Evolutionary conservation across 2,888 invertebrate genomes (phyloP).

Genomic region (Hirtodrosophila alboralis): DNA sequence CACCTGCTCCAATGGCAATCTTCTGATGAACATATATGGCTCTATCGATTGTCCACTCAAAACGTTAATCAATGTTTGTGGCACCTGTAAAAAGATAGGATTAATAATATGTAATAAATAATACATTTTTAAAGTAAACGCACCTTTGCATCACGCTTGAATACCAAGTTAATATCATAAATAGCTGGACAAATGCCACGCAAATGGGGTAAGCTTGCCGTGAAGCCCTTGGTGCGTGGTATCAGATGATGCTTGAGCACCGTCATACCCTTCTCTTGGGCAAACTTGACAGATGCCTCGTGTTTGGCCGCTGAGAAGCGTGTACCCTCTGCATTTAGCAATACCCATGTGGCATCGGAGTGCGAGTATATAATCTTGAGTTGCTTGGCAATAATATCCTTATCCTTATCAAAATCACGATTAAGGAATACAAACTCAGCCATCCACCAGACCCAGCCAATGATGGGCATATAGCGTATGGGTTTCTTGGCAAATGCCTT

Average conservation of each 20-base stretch:
- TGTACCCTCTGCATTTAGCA: slow-evolving; percentile 97
- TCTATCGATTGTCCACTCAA: slow-evolving; percentile 89
- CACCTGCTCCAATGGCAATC: slow-evolving; percentile 92
- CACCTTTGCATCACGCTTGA: slow-evolving; percentile 86
- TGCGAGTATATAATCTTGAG: slow-evolving; percentile 92
- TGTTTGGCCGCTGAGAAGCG: slow-evolving; percentile 95
- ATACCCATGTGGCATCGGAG: slow-evolving; percentile 94
- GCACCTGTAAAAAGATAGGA: slow-evolving; percentile 81
- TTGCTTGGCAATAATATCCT: slow-evolving; percentile 91
- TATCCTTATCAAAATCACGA: slow-evolving; percentile 95
- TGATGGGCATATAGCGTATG: slow-evolving; percentile 94
- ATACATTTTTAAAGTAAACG: too few species aligned
- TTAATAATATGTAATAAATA: too few species aligned
- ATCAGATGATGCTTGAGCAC: slow-evolving; percentile 94
- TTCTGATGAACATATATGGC: slow-evolving; percentile 90
- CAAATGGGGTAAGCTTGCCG: slow-evolving; percentile 92
- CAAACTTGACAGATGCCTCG: slow-evolving; percentile 93
- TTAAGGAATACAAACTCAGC: slow-evolving; percentile 97
- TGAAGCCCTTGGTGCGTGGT: slow-evolving; percentile 97
- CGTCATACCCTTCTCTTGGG: slow-evolving; percentile 92
- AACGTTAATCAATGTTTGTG: slow-evolving; percentile 91
- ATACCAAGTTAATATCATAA: slow-evolving; percentile 92
- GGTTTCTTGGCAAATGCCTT: slow-evolving; percentile 97
- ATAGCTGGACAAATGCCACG: slow-evolving; percentile 92
- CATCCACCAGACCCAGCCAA: slow-evolving; percentile 98